Evolutionary conservation across 2,888 invertebrate genomes (phyloP).

Genomic region (Oscheius sp.): DNA sequence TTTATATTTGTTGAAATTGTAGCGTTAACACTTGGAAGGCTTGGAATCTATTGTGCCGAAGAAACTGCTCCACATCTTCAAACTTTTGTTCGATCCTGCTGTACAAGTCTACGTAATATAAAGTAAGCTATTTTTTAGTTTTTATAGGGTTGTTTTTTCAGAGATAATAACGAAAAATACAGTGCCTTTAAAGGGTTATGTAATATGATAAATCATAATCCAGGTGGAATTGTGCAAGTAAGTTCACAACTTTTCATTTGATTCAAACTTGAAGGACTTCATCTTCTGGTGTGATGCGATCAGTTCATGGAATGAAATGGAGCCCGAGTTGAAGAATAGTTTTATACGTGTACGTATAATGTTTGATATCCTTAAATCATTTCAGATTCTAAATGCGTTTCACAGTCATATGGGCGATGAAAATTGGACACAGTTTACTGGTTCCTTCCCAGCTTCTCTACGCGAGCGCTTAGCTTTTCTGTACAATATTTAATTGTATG

Average conservation of each 20-base stretch:
- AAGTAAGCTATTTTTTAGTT: slow-evolving; percentile 72
- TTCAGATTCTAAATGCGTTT: slow-evolving; percentile 93
- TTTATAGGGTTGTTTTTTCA: slow-evolving; percentile 66
- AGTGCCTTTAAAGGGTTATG: slow-evolving; percentile 98
- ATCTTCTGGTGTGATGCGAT: slow-evolving; percentile 99
- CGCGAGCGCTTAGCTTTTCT: slow-evolving; percentile 80
- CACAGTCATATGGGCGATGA: slow-evolving; percentile 96
- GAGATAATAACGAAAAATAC: slow-evolving; percentile 98
- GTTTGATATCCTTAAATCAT: slow-evolving; percentile 40
- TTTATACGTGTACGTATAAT: slow-evolving; percentile 84
- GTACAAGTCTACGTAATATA: slow-evolving; percentile 87
- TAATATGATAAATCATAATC: slow-evolving; percentile 97
- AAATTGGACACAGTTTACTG: slow-evolving; percentile 95
- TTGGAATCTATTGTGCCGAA: slow-evolving; percentile 99
- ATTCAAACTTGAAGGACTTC: slow-evolving; percentile 80
- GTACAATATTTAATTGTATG: background rate
- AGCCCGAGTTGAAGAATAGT: slow-evolving; percentile 94
- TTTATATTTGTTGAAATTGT: no score
- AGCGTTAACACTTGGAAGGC: slow-evolving; percentile 99
- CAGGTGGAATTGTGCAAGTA: slow-evolving; percentile 85
- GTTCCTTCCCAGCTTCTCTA: slow-evolving; percentile 93
- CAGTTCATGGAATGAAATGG: slow-evolving; percentile 95
- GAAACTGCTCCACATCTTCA: slow-evolving; percentile 99
- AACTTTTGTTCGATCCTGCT: slow-evolving; percentile 97
- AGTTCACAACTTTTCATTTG: background rate